Evolutionary conservation across 2,113 vertebrate genomes (phyloP).

Genomic region (Brachyhypopomus occidentalis): DNA sequence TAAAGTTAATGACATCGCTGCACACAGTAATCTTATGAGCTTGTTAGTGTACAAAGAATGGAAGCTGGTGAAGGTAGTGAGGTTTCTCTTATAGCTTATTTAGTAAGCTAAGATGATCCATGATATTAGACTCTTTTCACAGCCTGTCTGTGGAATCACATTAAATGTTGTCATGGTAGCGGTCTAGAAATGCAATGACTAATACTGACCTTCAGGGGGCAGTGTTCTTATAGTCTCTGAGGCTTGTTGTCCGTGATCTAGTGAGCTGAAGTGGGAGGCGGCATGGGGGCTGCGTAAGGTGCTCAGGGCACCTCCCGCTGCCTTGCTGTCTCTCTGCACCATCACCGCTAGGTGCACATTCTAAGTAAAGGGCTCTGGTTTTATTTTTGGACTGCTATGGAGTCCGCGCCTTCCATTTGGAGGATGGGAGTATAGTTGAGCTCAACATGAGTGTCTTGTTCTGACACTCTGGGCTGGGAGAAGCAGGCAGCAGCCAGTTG

Average conservation of each 20-base stretch:
- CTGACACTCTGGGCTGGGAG: constrained; percentile 71
- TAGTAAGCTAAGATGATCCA: neutral
- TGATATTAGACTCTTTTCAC: constrained; percentile 8
- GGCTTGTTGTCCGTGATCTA: constrained; percentile 33
- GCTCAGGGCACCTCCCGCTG: constrained; percentile 51
- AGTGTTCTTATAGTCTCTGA: constrained; percentile 46
- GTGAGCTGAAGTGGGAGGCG: constrained; percentile 15
- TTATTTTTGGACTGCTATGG: constrained; percentile 86
- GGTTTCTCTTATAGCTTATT: constrained; percentile 3
- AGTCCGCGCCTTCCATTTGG: constrained; percentile 74
- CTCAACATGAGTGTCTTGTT: constrained; percentile 71
- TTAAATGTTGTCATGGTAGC: neutral
- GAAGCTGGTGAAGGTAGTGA: neutral
- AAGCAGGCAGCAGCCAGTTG: constrained; percentile 75
- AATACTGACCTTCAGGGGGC: constrained; percentile 61
- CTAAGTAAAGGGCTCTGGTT: constrained; percentile 64
- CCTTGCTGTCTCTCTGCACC: constrained; percentile 51
- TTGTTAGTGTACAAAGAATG: neutral
- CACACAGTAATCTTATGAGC: no score
- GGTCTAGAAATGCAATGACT: constrained; percentile 6
- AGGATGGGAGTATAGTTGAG: constrained; percentile 70
- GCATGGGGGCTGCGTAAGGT: constrained; percentile 62
- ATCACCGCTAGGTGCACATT: constrained; percentile 61
- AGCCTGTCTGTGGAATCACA: neutral
- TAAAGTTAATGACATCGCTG: no score